Evolutionary conservation across 2,113 vertebrate species (phyloP), one percentile per base, ranked within the genome.

Genomic region (Ranitomeya variabilis): DNA sequence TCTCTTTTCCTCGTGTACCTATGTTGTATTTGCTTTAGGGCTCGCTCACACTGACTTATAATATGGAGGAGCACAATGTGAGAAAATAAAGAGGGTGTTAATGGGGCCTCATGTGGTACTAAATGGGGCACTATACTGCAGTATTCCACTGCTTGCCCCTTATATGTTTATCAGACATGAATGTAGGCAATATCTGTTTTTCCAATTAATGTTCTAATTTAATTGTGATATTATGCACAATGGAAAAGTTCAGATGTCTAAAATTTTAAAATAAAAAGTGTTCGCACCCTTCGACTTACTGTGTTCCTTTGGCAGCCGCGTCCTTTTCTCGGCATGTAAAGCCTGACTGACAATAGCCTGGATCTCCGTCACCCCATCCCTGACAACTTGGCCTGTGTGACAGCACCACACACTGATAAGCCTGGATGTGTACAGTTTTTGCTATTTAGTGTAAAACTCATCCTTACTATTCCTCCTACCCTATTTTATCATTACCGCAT

Each of bases 391-490:
- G 81, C 62, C n/a, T 83, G 67, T 21, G 73, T 78, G 31, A 62
- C 85, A 86, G 37, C 54, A 51, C 73, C 51, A 21, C 85, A 10
- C 45, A 4, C 31, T 78, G 85, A 78, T 77, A 78, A 86, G 37
- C 11, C 21, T 18, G 59, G 31, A 86, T 60, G 26, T 26, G 37
- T 45, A 37, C 37, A 37, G 37, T 37, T 54, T 86, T 86, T 86
- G 59, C 73, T 86, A 66, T 77, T 60, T 78, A 77, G 71, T 64
- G 73, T 78, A 86, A 82, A 67, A 71, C 31, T 82, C 54, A 80
- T 15, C 3, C 69, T 60, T 74, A 11, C 86, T 74, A 51, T 62
- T 54, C 66, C 51, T 74, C 79, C 67, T 74, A 54, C 62, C 66
- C 16, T 23, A 82, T 87, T 86, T 74, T 60, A 82, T 73, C 52